phyloP scores from a whole-genome alignment of 2,888 invertebrate species.

The Mantis religiosa region DNA sequence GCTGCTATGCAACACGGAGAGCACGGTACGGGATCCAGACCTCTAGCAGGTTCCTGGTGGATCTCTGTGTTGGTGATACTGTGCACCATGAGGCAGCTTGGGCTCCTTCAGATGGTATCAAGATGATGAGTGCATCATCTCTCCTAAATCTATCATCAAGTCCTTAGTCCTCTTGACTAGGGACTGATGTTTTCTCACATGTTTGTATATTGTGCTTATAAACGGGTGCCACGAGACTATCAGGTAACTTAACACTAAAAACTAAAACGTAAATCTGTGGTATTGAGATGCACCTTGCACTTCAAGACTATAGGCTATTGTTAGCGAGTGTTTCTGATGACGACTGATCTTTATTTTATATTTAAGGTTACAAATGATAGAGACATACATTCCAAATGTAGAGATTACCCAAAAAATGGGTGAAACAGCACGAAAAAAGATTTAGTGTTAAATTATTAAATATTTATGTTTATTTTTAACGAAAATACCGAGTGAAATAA shows the following conservation, averaged over 20 bases:
- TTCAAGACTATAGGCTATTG: neutral
- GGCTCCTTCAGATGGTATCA: neutral
- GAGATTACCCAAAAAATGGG: neutral
- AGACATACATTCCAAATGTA: neutral
- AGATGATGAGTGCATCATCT: neutral
- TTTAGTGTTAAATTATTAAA: neutral
- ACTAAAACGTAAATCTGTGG: neutral
- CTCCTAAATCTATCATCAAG: neutral
- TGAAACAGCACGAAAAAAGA: neutral
- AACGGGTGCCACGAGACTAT: neutral
- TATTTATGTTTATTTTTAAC: neutral
- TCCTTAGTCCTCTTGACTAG: neutral
- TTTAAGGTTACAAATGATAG: neutral
- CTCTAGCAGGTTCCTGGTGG: neutral
- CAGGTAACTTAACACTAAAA: neutral
- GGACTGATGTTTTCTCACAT: neutral
- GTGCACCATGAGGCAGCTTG: neutral
- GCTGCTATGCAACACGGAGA: conserved; percentile 31
- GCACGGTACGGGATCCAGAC: conserved; percentile 9
- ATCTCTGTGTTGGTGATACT: neutral
- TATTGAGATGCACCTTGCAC: neutral
- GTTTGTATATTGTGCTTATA: neutral
- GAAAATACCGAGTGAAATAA: neutral
- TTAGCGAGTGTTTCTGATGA: neutral
- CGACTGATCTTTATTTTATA: neutral